Evolutionary conservation across 2,888 invertebrate species (phyloP).

Genomic region (Stenolophus ochropezus): DNA sequence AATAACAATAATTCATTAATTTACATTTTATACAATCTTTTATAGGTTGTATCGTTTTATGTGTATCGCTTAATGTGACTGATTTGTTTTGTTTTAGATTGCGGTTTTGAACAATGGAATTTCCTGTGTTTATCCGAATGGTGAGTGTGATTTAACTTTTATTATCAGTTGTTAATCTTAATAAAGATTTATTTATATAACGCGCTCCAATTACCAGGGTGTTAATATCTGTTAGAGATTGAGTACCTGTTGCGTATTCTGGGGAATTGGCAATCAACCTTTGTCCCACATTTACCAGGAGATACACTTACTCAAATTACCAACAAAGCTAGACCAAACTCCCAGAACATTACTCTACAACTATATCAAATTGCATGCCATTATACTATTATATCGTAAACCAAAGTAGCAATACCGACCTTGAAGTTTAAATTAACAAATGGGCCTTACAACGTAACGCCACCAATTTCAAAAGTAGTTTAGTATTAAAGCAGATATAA

Average conservation of each 20-base stretch:
- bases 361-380: not conserved
- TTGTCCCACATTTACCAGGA: not conserved
- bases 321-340: no score
- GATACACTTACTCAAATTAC: no score
- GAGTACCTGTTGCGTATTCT: not conserved
- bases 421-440: not conserved
- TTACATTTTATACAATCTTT: no score
- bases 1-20: no score
- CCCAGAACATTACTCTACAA: no score
- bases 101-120: not conserved
- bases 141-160: not conserved
- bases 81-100: not conserved
- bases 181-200: not conserved
- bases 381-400: not conserved
- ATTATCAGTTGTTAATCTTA: not conserved
- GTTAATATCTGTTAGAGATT: not conserved
- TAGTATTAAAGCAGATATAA: not conserved
- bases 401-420: not conserved
- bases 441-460: not conserved
- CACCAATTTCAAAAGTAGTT: not conserved
- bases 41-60: no score
- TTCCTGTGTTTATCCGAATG: not conserved
- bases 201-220: not conserved
- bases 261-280: not conserved
- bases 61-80: no score